A percentile compares a stretch with the other conserved stretches of the same genome.
These are phyloP conservation scores for Drosophila pandora DNA, from an alignment of 1,140 invertebrate species.

Conservation along the genomic window DNA sequence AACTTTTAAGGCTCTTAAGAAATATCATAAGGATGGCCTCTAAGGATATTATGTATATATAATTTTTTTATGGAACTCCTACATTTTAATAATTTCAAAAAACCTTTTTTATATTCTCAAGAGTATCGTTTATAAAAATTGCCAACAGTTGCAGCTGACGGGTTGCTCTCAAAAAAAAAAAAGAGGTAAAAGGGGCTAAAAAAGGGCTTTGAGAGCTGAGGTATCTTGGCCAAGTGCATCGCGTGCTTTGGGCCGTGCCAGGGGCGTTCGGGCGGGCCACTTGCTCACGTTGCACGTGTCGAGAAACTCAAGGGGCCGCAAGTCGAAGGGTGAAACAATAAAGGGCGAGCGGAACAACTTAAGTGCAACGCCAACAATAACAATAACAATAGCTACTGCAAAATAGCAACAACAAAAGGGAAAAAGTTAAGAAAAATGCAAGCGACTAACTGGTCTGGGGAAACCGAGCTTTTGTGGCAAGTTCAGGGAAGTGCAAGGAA, in stretches of 20 bases:
- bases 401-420: slow-evolving; percentile 1
- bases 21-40: too few species aligned
- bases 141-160: slow-evolving; percentile 70
- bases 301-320: slow-evolving; percentile 30
- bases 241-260: slow-evolving; percentile 63
- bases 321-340: slow-evolving; percentile 37
- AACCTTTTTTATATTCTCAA: background rate
- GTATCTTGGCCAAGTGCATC: slow-evolving; percentile 79
- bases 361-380: slow-evolving; percentile 59
- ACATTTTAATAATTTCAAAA: background rate
- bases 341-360: slow-evolving; percentile 57
- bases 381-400: slow-evolving; percentile 40
- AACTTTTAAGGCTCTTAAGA: background rate
- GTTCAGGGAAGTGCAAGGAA: slow-evolving; percentile 45
- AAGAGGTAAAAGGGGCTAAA: slow-evolving; percentile 19
- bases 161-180: slow-evolving; percentile 6
- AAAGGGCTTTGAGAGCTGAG: slow-evolving; percentile 4
- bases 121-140: slow-evolving; percentile 44
- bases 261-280: slow-evolving; percentile 44
- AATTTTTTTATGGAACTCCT: background rate
- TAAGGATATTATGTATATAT: too few species aligned
- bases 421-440: slow-evolving; percentile 30
- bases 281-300: slow-evolving; percentile 60
- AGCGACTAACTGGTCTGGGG: slow-evolving; percentile 40
- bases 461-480: slow-evolving; percentile 24